Base-by-base conservation (phyloP, 2,113 vertebrate species). In the Casuarius casuarius region DNA sequence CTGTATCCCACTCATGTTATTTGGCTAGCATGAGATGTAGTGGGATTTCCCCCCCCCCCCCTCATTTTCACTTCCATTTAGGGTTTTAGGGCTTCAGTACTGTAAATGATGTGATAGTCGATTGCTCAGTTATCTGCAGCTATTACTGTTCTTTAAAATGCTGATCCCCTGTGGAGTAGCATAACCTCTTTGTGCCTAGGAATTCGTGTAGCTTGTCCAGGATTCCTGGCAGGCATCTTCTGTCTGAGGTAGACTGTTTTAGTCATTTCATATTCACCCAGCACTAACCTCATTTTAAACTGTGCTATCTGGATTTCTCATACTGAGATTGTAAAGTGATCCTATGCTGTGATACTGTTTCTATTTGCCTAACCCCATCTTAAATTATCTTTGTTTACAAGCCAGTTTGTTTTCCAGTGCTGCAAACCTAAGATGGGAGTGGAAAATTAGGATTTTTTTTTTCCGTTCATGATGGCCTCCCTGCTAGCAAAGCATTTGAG, bases 311-410 rank as follows among this genome's bases (percentile, higher is more conserved):
- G 80, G 14, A n/a, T 42, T 79, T 93, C 18, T 38, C 59, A 61
- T 23, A 21, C 23, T 38, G 31, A 48, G 62, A 15, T 33, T 28
- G 62, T 40, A 40, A 70, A 77, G 46, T 4, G 19, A 71, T 70
- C 11, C 29, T 71, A 1, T 72, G n/a, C n/a, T 80, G 38, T 8
- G 14, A 54, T 48, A 56, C 5, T 6, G 1, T 87, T 59, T 48
- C 72, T 89, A 6, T 85, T 90, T 96, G 78, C 40, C 80, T 54
- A 89, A 77, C 42, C 9, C 28, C 9, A 65, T 90, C 52, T 92
- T 46, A 62, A 84, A 10, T 51, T 49, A 18, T 4, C 19, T 22
- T 61, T 65, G 10, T 83, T 86, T 84, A 81, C 9, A 62, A 84
- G 22, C 15, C 5, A 4, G 48, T 79, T 56, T 33, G 11, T 49